A percentile compares a stretch with the other conserved stretches of the same genome.
phyloP scores from a whole-genome alignment of 2,888 invertebrate genomes.

The Acronicta aceris region DNA sequence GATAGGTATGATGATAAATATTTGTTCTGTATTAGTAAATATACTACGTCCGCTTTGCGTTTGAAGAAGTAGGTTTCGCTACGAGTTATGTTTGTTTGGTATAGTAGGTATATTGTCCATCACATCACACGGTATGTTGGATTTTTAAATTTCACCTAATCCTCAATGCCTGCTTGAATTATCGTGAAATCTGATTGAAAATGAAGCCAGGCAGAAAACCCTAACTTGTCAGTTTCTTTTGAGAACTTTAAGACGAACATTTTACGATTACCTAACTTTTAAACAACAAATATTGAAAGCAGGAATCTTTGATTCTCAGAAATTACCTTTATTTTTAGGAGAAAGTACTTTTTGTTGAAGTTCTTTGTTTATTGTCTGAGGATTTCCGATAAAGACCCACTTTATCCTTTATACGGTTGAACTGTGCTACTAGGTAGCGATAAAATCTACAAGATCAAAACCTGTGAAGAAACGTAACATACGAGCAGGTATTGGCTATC shows the following conservation, averaged over 20 bases:
- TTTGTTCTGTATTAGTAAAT: slow-evolving; percentile 28
- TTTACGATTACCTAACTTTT: slow-evolving; percentile 45
- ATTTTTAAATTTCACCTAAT: too few species aligned
- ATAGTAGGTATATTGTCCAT: too few species aligned
- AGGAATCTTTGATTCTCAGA: slow-evolving; percentile 18
- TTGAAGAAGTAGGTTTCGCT: background rate
- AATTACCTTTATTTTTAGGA: slow-evolving; percentile 27
- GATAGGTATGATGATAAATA: slow-evolving; percentile 14
- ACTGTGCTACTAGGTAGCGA: slow-evolving; percentile 22
- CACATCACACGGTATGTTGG: too few species aligned
- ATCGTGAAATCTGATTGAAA: slow-evolving; percentile 10
- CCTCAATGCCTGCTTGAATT: background rate
- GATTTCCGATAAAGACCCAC: slow-evolving; percentile 19
- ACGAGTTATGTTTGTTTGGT: background rate
- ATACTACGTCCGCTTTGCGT: slow-evolving; percentile 1
- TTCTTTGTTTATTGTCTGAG: slow-evolving; percentile 2
- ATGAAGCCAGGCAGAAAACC: slow-evolving; percentile 14
- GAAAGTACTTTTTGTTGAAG: background rate
- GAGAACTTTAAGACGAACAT: slow-evolving; percentile 30
- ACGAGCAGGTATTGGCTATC: slow-evolving; percentile 56
- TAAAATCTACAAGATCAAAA: slow-evolving; percentile 43
- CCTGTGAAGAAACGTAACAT: slow-evolving; percentile 46
- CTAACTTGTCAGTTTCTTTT: slow-evolving; percentile 26
- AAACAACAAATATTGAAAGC: slow-evolving; percentile 38
- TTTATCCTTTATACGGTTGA: slow-evolving; percentile 30